Evolutionary conservation across 1,140 invertebrate species (phyloP).

Genomic region (Eufriesea mexicana): DNA sequence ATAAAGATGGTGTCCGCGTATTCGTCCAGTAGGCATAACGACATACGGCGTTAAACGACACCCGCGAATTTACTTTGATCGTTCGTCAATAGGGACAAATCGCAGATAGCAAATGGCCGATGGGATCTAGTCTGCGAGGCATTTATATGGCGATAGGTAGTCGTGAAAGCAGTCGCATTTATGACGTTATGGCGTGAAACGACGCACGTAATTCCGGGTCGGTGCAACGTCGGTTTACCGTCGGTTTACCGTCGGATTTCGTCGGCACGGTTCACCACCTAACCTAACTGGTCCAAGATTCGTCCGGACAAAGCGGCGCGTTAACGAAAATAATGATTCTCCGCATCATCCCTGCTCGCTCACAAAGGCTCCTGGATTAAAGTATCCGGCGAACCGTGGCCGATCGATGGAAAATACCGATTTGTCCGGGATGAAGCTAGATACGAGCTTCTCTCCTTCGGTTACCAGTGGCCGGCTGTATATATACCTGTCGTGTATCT

Average conservation of each 20-base stretch:
- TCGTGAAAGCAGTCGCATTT: constrained; percentile 10
- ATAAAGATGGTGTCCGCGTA: no score
- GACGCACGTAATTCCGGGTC: constrained; percentile 7
- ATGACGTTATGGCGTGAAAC: constrained; percentile 25
- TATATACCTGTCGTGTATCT: no score
- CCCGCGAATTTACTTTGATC: constrained; percentile 31
- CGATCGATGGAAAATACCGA: constrained; percentile 24
- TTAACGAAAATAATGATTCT: constrained; percentile 42
- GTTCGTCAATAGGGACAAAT: constrained; percentile 6
- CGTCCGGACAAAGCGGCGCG: constrained; percentile 8
- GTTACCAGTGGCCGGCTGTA: no score
- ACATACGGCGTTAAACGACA: no score
- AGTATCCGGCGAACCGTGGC: not conserved
- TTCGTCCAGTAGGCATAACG: not conserved
- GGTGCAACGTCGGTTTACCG: not conserved
- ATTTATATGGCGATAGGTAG: constrained; percentile 10
- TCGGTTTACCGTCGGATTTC: constrained; percentile 20
- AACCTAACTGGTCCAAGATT: constrained; percentile 1
- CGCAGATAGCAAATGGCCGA: constrained; percentile 1
- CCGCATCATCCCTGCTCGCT: not conserved
- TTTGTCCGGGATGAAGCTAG: not conserved
- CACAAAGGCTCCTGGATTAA: constrained; percentile 24
- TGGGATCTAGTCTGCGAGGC: constrained; percentile 2
- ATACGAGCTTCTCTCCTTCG: not conserved
- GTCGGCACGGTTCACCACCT: constrained; percentile 4